Evolutionary conservation across 2,113 vertebrate genomes (phyloP).

Genomic region (Vimba vimba): DNA sequence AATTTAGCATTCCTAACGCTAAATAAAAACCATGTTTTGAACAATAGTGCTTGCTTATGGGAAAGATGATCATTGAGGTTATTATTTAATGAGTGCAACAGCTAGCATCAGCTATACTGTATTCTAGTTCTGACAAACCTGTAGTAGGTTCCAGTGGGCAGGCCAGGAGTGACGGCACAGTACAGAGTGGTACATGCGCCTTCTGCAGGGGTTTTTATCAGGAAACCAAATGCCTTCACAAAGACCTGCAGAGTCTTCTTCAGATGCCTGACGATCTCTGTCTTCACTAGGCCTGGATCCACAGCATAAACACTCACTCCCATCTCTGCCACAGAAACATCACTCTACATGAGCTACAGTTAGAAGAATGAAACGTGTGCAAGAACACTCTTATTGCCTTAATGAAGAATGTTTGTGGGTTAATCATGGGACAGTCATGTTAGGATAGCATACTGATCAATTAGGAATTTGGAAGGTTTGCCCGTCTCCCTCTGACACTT

Average conservation of each 20-base stretch:
- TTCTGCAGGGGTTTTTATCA: conserved; percentile 69
- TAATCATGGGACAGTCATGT: conserved; percentile 67
- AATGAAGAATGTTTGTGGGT: conserved; percentile 57
- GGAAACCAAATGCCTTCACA: conserved; percentile 50
- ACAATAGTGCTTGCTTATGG: not conserved
- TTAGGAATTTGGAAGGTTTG: conserved; percentile 43
- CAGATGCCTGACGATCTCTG: conserved; percentile 65
- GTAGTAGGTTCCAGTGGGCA: conserved; percentile 69
- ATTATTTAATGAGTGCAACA: not conserved
- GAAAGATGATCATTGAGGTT: not conserved
- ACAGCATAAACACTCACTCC: conserved; percentile 70
- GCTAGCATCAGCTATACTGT: not conserved
- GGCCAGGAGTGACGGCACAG: conserved; percentile 69
- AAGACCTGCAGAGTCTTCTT: conserved; percentile 57
- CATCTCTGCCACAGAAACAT: conserved; percentile 53
- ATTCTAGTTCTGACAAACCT: conserved; percentile 59
- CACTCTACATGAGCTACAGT: not conserved
- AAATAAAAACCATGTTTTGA: not conserved
- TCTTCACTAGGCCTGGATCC: conserved; percentile 72
- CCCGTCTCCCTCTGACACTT: not conserved
- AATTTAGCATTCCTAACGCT: not conserved
- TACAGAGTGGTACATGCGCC: conserved; percentile 71
- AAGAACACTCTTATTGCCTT: conserved; percentile 25
- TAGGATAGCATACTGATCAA: conserved; percentile 48
- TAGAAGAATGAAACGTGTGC: not conserved